Evolutionary conservation across 2,113 vertebrate genomes (phyloP), one percentile per base, ranked within the genome.

Genomic region (Platanista minor): DNA sequence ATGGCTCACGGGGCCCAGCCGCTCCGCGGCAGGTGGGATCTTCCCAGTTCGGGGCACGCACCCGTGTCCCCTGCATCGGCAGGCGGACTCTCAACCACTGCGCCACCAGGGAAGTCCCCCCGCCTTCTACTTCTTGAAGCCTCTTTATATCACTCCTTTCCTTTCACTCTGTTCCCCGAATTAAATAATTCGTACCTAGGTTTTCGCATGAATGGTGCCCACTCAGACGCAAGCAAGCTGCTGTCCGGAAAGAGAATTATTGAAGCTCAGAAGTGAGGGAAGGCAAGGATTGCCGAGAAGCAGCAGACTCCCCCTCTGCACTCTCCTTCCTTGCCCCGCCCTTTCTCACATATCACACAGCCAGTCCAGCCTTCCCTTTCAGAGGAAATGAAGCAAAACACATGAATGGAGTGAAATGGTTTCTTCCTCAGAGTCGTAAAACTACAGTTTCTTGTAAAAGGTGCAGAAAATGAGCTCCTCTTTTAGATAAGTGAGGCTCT

Each of bases 101-200:
- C n/a, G n/a, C n/a, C n/a, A n/a, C n/a, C n/a, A n/a, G n/a, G n/a
- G n/a, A n/a, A n/a, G n/a, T n/a, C n/a, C n/a, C n/a, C n/a, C n/a
- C n/a, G n/a, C 52, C 5, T 3, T 18, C 3, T 71, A 39, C 23
- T 27, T 52, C 54, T 36, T 21, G 59, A 69, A 72, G 27, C 69
- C 4, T 74, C 67, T n/a, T 95, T 86, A 77, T 39, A 33, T 62
- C 61, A 39, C 12, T 39, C n/a, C 4, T 91, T 89, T 84, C 46
- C 33, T 78, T 78, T 91, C 64, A 87, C 67, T 64, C 57, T 78
- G 31, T 25, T 87, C 14, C 8, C 33, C 33, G 46, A 59, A 81
- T 69, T 91, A 95, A 95, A 62, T 84, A 81, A 71, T n/a, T 87
- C 39, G 64, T 66, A 87, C 62, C 36, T 67, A 94, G 43, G 25